phyloP scores from a whole-genome alignment of 2,113 vertebrate species.

The Daubentonia madagascariensis region DNA sequence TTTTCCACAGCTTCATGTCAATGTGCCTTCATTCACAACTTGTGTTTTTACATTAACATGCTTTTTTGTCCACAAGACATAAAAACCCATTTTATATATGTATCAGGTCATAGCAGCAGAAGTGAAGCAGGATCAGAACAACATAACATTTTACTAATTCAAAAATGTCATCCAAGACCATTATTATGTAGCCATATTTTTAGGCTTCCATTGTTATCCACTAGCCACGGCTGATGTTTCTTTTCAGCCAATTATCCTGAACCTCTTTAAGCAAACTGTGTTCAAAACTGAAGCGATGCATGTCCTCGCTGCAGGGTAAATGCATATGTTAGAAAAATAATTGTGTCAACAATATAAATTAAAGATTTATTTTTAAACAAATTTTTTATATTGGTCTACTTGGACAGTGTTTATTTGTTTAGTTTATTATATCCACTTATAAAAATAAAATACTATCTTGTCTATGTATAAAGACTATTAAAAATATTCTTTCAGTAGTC shows the following conservation, averaged over 20 bases:
- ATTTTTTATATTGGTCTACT: background rate
- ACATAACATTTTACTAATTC: background rate
- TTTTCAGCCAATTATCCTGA: background rate
- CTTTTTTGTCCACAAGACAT: background rate
- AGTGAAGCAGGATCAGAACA: background rate
- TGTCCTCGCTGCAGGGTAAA: background rate
- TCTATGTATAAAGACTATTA: background rate
- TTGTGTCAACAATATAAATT: background rate
- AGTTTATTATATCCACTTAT: background rate
- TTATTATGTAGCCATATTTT: background rate
- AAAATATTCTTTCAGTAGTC: background rate
- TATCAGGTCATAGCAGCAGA: background rate
- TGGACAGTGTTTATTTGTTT: background rate
- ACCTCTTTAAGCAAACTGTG: background rate
- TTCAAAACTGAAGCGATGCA: background rate
- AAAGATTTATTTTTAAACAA: background rate
- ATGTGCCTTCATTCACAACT: accelerated
- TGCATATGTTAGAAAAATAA: background rate
- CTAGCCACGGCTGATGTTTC: background rate
- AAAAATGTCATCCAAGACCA: background rate
- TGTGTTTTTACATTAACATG: accelerated
- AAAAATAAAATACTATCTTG: background rate
- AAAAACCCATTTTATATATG: background rate
- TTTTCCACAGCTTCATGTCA: background rate
- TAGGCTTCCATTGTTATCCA: background rate